A percentile compares a stretch with the other conserved stretches of the same genome.
These are phyloP conservation scores for Rhynchomys soricoides DNA, from an alignment of 2,113 vertebrate genomes.

Conservation along the genomic window DNA sequence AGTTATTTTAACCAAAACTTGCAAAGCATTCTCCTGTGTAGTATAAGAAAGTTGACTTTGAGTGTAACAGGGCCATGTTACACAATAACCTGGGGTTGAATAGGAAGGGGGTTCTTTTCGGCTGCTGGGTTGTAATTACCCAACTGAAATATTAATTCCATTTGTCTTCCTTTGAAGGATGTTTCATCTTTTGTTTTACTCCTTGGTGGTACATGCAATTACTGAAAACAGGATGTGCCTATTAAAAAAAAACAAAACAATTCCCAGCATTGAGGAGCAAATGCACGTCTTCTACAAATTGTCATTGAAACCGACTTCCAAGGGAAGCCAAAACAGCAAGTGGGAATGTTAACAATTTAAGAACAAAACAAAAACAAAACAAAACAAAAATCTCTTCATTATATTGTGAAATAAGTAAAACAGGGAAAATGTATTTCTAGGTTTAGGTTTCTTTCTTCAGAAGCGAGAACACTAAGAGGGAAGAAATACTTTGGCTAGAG, in stretches of 20 bases:
- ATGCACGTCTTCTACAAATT: not conserved
- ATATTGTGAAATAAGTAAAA: constrained; percentile 18
- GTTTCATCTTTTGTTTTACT: constrained; percentile 30
- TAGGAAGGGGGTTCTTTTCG: not conserved
- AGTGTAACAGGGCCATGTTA: constrained; percentile 26
- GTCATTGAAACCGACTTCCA: not conserved
- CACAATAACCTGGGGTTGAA: constrained; percentile 24
- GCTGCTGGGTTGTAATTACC: constrained; percentile 46
- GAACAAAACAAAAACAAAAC: not conserved
- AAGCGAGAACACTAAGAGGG: not conserved
- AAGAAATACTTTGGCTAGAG: constrained; percentile 33
- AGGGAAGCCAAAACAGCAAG: constrained; percentile 55
- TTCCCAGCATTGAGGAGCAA: constrained; percentile 53
- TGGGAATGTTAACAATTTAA: constrained; percentile 41
- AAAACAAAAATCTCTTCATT: not conserved
- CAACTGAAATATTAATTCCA: constrained; percentile 71
- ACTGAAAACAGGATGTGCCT: constrained; percentile 69
- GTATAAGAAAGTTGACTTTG: constrained; percentile 51
- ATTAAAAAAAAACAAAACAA: not conserved
- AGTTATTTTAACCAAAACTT: constrained; percentile 56
- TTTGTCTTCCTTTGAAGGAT: constrained; percentile 59
- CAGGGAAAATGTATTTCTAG: fast-evolving
- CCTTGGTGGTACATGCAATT: constrained; percentile 67
- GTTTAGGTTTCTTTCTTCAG: not conserved
- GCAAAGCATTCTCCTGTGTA: constrained; percentile 45